phyloP scores from a whole-genome alignment of 2,797 vertebrate genomes.

The Neostethus bicornis region DNA sequence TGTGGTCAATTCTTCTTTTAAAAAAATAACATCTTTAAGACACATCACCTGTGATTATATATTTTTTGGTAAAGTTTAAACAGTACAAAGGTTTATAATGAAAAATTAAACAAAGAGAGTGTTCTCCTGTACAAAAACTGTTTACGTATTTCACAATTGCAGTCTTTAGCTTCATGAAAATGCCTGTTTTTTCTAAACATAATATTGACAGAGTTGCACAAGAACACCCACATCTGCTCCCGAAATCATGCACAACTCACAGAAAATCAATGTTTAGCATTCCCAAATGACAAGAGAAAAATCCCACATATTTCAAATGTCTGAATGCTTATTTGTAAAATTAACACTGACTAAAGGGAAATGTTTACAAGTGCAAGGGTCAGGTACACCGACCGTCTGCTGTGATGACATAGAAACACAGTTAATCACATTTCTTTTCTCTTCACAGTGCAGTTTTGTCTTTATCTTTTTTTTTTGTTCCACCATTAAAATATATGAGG shows the following conservation, averaged over 20 bases:
- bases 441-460: slow-evolving; percentile 1
- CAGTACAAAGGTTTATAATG: too few relatives aligned
- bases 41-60: too few relatives aligned
- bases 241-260: slow-evolving; percentile 12
- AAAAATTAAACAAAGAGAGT: not conserved
- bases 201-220: slow-evolving; percentile 49
- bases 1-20: too few relatives aligned
- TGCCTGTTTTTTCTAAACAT: slow-evolving; percentile 14
- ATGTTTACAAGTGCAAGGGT: slow-evolving; percentile 41
- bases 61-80: too few relatives aligned
- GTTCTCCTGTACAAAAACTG: slow-evolving; percentile 11
- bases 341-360: slow-evolving; percentile 10
- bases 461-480: not conserved
- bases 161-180: slow-evolving; percentile 8
- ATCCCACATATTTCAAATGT: not conserved
- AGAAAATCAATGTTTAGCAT: not conserved
- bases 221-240: slow-evolving; percentile 6
- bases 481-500: not conserved
- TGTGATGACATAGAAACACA: slow-evolving; percentile 9
- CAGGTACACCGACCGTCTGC: slow-evolving; percentile 13
- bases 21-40: too few relatives aligned
- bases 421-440: not conserved
- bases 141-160: not conserved
- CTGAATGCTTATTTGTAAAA: slow-evolving; percentile 12
- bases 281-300: not conserved